Evolutionary conservation across 2,113 vertebrate species (phyloP), one percentile per base, ranked within the genome.

Genomic region (Synodontis membranacea): DNA sequence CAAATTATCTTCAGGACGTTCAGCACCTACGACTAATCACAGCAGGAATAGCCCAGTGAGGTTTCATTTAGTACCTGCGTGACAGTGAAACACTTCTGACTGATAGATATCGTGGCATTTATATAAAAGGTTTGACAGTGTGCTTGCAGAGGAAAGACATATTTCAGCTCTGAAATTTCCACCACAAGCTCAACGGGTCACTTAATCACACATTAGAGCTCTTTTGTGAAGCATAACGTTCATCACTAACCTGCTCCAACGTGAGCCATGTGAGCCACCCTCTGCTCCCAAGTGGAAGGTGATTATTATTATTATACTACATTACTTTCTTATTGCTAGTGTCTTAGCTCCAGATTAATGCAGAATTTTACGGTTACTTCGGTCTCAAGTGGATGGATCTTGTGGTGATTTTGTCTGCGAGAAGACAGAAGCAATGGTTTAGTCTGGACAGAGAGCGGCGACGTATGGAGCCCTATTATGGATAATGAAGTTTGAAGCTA

Each of bases 161-260:
- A 89, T 91, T 89, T 91, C 91, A 58, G 21, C 21, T 23, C 21
- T 8, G 90, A 84, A 39, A 46, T 23, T 83, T 84, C 92, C 93
- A 92, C 91, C 92, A 86, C 88, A 94, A 95, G 94, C 93, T 95
- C 93, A 94, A 78, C 62, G 74, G 5, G 52, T 21, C 19, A 92
- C 93, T 95, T 94, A 92, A 94, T 95, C 94, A 94, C 94, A 94
- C 93, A 93, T 92, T 92, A 92, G 92, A 89, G 93, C 37, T 25
- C 91, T 90, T 90, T 90, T 92, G 85, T n/a, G 12, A 87, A 85
- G 91, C 92, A 90, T 94, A 94, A 95, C 94, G 93, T 94, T 94
- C 92, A 92, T 86, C 62, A 78, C 88, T 92, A 91, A 87, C 82
- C 48, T 91, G 44, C 3, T 44, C 48, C 88, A 89, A 90, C 90